Conservation (phyloP, 2,113 vertebrate genomes). For the Cyanistes caeruleus region DNA sequence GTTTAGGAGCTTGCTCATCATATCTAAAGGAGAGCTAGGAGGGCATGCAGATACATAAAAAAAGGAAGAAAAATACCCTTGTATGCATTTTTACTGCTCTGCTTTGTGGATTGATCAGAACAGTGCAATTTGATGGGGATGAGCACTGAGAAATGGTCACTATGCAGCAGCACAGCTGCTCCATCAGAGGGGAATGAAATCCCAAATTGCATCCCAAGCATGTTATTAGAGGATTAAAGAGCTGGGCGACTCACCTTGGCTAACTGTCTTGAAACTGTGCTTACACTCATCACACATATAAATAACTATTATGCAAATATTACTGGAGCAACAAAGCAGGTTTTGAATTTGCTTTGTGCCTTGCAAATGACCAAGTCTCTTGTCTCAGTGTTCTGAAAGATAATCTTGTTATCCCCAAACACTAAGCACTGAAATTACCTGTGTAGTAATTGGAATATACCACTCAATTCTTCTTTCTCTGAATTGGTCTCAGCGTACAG, state of each 20-base stretch:
- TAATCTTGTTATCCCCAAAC: background rate
- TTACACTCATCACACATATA: background rate
- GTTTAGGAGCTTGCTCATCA: background rate
- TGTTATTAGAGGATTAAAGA: conserved; percentile 30
- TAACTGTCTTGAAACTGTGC: conserved; percentile 15
- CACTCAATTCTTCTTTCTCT: background rate
- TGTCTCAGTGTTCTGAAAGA: background rate
- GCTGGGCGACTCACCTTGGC: background rate
- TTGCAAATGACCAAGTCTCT: background rate
- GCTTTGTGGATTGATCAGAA: background rate
- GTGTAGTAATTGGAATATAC: background rate
- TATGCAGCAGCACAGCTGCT: background rate
- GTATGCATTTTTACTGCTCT: background rate
- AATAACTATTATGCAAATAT: background rate
- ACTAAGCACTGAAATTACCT: background rate
- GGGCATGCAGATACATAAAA: background rate
- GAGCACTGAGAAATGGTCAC: background rate
- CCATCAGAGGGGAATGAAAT: background rate
- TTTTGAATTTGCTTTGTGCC: background rate
- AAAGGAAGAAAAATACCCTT: background rate
- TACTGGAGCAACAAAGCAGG: background rate
- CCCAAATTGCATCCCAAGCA: background rate
- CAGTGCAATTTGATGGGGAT: background rate
- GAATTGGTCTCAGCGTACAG: background rate
- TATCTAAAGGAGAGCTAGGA: background rate